Evolutionary conservation across 2,113 vertebrate species (phyloP).

Genomic region (Tonatia bakeri): DNA sequence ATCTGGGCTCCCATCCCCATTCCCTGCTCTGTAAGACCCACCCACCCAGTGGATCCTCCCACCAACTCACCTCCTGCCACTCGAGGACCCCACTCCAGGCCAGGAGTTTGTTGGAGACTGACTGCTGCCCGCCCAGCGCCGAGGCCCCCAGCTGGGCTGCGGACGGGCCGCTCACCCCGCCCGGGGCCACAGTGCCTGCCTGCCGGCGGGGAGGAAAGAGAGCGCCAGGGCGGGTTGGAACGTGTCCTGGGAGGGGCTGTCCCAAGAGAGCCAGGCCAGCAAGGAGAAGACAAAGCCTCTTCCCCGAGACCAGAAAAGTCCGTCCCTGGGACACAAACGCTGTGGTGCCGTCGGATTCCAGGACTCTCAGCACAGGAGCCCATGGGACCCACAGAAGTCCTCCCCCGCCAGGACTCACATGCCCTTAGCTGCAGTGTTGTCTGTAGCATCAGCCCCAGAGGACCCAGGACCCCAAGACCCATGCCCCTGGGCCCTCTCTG

Average conservation of each 20-base stretch:
- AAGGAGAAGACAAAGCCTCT: neutral
- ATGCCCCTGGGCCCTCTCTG: rapidly evolving
- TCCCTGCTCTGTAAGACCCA: neutral
- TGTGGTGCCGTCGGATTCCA: rapidly evolving
- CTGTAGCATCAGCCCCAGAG: rapidly evolving
- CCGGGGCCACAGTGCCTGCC: slow-evolving; percentile 64
- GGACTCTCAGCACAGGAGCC: neutral
- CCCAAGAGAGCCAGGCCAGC: neutral
- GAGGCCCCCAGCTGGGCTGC: slow-evolving; percentile 77
- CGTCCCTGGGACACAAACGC: rapidly evolving
- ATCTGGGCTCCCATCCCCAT: neutral
- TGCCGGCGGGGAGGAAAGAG: neutral
- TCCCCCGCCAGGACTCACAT: too few species aligned
- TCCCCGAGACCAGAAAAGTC: too few species aligned
- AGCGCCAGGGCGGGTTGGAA: too few species aligned
- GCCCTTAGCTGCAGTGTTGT: neutral
- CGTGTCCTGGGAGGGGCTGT: rapidly evolving
- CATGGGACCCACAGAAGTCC: neutral
- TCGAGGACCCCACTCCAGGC: slow-evolving; percentile 93
- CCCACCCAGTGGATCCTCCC: rapidly evolving
- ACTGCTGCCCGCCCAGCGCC: slow-evolving; percentile 78
- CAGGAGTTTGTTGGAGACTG: slow-evolving; percentile 88
- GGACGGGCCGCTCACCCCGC: slow-evolving; percentile 70
- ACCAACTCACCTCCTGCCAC: slow-evolving; percentile 90
- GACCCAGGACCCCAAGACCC: neutral